Evolutionary conservation across 1,140 invertebrate species (phyloP).

Genomic region (Leptinotarsa undecemlineata): DNA sequence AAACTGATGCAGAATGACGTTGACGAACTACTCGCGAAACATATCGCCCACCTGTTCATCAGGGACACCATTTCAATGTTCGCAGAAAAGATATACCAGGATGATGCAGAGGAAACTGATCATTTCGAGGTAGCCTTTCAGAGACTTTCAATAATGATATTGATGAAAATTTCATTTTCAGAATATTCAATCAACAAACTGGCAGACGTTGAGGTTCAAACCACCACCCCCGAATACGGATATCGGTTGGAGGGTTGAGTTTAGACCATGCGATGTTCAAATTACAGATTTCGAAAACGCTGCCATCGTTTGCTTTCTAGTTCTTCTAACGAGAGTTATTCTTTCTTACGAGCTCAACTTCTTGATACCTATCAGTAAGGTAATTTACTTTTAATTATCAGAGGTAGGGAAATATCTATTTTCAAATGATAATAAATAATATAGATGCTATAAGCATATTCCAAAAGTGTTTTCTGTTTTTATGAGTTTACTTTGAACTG

Average conservation of each 20-base stretch:
- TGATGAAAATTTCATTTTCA: conserved; percentile 54
- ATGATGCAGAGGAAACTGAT: conserved; percentile 92
- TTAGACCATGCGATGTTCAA: conserved; percentile 97
- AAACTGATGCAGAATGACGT: conserved; percentile 84
- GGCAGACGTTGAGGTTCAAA: conserved; percentile 99
- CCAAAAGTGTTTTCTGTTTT: too few species aligned
- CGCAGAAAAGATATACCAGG: conserved; percentile 92
- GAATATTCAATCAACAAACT: conserved; percentile 99
- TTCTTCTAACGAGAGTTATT: conserved; percentile 94
- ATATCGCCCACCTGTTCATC: conserved; percentile 98
- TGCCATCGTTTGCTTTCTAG: conserved; percentile 97
- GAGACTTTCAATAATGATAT: conserved; percentile 74
- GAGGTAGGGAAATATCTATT: too few species aligned
- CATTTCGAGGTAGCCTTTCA: conserved; percentile 99
- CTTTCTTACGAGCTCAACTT: conserved; percentile 95
- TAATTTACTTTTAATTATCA: conserved; percentile 49
- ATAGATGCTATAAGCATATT: too few species aligned
- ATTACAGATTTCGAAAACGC: conserved; percentile 99
- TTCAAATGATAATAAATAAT: too few species aligned
- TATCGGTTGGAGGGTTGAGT: conserved; percentile 99
- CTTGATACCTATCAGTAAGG: conserved; percentile 96
- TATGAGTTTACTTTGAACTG: too few species aligned
- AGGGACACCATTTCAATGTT: conserved; percentile 97
- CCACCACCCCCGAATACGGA: conserved; percentile 91
- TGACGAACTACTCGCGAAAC: conserved; percentile 87